phyloP scores from a whole-genome alignment of 1,140 invertebrate species.

The Drosophila ogumai region DNA sequence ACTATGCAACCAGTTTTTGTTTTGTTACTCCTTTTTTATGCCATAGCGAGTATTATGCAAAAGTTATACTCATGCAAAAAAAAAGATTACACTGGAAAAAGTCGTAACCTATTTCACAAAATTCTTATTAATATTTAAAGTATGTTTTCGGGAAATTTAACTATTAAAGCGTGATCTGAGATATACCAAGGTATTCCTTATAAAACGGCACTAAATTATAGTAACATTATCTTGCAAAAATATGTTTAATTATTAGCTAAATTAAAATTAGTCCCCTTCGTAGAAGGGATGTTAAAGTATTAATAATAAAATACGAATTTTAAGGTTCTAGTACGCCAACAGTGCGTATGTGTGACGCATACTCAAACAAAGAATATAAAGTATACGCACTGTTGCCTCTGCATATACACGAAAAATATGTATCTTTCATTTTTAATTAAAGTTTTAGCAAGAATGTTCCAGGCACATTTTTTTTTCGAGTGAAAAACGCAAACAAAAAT shows the following conservation, averaged over 20 bases:
- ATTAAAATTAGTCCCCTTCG: neutral
- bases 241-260: neutral
- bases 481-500: conserved; percentile 29
- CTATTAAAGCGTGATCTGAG: neutral
- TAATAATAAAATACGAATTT: neutral
- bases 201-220: neutral
- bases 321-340: neutral
- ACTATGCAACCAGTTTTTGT: conserved; percentile 32
- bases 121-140: neutral
- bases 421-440: neutral
- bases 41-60: conserved; percentile 31
- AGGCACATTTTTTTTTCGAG: neutral
- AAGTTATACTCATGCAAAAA: conserved; percentile 35
- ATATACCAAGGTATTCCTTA: no score
- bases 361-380: neutral
- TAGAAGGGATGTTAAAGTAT: neutral
- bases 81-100: conserved; percentile 8
- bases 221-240: neutral
- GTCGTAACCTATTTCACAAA: no score
- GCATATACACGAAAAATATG: neutral
- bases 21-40: conserved; percentile 30
- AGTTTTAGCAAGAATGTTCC: neutral
- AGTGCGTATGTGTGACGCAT: conserved; percentile 4
- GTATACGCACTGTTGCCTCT: neutral
- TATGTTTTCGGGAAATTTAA: neutral